phyloP scores from a whole-genome alignment of 23 tunicate genomes.

The Ciona savignyi region DNA sequence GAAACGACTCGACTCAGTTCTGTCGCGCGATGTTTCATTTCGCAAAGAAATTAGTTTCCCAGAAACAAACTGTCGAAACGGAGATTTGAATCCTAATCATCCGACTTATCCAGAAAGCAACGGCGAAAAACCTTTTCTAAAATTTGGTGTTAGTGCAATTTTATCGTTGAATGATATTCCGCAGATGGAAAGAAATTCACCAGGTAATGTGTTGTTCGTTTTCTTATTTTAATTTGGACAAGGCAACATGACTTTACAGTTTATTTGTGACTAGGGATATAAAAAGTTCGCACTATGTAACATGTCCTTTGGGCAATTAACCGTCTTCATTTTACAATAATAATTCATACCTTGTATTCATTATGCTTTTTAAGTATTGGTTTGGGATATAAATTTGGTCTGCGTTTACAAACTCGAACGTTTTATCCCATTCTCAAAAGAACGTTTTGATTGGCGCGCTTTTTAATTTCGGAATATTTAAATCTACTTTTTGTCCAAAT shows the following conservation, averaged over 20 bases:
- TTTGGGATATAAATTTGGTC: too few species aligned
- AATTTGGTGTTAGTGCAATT: constrained; percentile 81
- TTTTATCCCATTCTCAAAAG: neutral
- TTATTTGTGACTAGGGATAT: too few species aligned
- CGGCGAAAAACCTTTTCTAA: constrained; percentile 29
- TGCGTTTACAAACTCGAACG: neutral
- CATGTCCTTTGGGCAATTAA: too few species aligned
- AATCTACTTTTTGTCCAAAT: neutral
- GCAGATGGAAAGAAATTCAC: too few species aligned
- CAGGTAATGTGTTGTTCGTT: too few species aligned
- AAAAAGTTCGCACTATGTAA: too few species aligned
- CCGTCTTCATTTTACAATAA: too few species aligned
- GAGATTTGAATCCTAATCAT: neutral
- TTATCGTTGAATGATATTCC: constrained; percentile 13
- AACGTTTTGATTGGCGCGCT: neutral
- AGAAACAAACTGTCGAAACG: neutral
- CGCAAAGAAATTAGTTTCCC: neutral
- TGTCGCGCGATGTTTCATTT: neutral
- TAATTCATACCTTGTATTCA: too few species aligned
- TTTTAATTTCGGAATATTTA: neutral
- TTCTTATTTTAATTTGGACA: too few species aligned
- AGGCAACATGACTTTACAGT: too few species aligned
- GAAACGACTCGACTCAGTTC: neutral
- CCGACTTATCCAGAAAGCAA: neutral
- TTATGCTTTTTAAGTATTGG: too few species aligned